Evolutionary conservation across 2,888 invertebrate species (phyloP), one percentile per base, ranked within the genome.

Genomic region (Tuberolachnus salignus): DNA sequence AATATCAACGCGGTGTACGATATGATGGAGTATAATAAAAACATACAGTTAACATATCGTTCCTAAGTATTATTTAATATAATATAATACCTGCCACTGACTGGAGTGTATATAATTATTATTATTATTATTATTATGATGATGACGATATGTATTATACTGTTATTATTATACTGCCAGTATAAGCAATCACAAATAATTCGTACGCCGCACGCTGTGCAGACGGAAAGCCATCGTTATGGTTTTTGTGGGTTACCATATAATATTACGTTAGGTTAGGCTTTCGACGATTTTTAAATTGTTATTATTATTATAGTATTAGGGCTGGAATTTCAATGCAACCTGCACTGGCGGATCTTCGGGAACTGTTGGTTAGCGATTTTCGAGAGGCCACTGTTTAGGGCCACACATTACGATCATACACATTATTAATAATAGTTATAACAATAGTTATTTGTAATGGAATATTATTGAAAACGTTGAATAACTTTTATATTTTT

Each of bases 101-200:
- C n/a, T 26, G 14, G 19, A 19, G 63, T 73, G 51, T 42, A 49
- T 11, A 44, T 19, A 21, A 23, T 51, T 19, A 73, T 82, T 34
- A 14, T 26, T 6, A 51, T 67, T 67, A 53, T 34, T 67, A 6
- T 34, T 34, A n/a, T n/a, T n/a, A n/a, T n/a, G n/a, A n/a, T n/a
- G n/a, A n/a, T n/a, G n/a, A 49, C 26, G 67, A 51, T n/a, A 11
- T 21, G 23, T 57, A 34, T 34, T 34, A 14, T 21, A 46, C 10
- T 46, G 6, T 34, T 34, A 46, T 46, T 46, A 34, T 34, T 34
- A 6, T 34, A 34, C 34, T 21, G 14, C 59, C n/a, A 34, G 26
- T 59, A 16, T 59, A 61, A 61, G 61, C 61, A 42, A 46, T 42
- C 34, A 19, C n/a, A 34, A 61, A 19, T n/a, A n/a, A n/a, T 19